Conservation (phyloP, 1,140 invertebrate genomes). For the Leptopilina boulardi region DNA sequence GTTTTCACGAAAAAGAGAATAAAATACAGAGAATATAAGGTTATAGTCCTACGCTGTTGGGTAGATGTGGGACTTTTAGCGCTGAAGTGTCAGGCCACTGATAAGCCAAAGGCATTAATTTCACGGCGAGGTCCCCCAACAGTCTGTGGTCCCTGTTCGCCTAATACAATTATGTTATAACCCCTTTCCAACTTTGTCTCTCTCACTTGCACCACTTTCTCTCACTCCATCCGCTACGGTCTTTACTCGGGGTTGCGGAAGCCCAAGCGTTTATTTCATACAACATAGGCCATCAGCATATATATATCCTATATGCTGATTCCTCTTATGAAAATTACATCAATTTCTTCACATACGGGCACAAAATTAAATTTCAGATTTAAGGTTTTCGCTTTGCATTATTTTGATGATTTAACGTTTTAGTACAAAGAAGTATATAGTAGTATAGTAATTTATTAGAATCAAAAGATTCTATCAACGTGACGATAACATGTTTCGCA, state of each 20-base stretch:
- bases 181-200: slow-evolving; percentile 67
- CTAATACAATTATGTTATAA: slow-evolving; percentile 76
- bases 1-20: not conserved
- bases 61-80: slow-evolving; percentile 66
- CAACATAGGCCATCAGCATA: slow-evolving; percentile 45
- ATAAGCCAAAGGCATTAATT: slow-evolving; percentile 75
- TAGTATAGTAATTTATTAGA: not conserved
- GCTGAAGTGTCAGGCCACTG: slow-evolving; percentile 70
- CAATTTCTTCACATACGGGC: not conserved
- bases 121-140: slow-evolving; percentile 64
- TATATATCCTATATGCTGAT: too few relatives aligned
- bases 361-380: not conserved
- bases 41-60: slow-evolving; percentile 56
- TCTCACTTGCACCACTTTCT: slow-evolving; percentile 39
- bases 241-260: slow-evolving; percentile 52
- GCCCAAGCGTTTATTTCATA: slow-evolving; percentile 61
- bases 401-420: not conserved
- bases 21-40: not conserved
- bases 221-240: slow-evolving; percentile 36
- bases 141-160: slow-evolving; percentile 61
- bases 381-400: not conserved
- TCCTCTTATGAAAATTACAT: not conserved
- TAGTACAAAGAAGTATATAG: too few relatives aligned
- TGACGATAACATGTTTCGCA: not conserved
- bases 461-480: not conserved